A percentile compares a stretch with the other conserved stretches of the same genome.
Conservation (phyloP, 2,888 invertebrate genomes). For the Antheraea assamensis region DNA sequence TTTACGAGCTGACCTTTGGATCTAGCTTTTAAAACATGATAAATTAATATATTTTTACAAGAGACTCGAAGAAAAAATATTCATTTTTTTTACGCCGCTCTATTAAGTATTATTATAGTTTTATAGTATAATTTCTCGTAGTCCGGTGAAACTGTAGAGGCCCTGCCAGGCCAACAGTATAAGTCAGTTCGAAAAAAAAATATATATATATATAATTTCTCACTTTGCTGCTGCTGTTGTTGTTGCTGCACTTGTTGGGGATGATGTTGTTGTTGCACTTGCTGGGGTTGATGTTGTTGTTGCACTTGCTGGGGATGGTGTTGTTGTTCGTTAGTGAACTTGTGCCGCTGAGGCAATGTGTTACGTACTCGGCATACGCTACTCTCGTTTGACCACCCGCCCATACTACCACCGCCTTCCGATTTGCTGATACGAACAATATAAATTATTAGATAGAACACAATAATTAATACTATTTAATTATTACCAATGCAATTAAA, state of each 20-base stretch:
- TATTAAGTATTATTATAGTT: background rate
- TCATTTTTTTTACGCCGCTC: too few species aligned
- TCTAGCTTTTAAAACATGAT: too few species aligned
- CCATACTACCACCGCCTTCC: constrained; percentile 71
- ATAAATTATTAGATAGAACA: background rate
- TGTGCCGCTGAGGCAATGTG: constrained; percentile 68
- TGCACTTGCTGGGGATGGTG: constrained; percentile 63
- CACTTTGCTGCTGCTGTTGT: background rate
- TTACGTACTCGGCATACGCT: constrained; percentile 75
- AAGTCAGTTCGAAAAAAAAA: too few species aligned
- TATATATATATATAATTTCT: too few species aligned
- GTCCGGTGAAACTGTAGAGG: too few species aligned
- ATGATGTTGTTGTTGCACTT: constrained; percentile 52
- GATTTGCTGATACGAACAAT: constrained; percentile 56
- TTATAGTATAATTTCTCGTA: background rate
- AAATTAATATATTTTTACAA: too few species aligned
- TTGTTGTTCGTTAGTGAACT: constrained; percentile 75
- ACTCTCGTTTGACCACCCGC: constrained; percentile 74
- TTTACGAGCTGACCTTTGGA: too few species aligned
- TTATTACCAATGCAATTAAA: too few species aligned
- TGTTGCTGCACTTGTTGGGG: constrained; percentile 50
- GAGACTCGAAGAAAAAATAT: too few species aligned
- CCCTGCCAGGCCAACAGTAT: too few species aligned
- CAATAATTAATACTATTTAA: too few species aligned
- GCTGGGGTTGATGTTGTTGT: constrained; percentile 55